Evolutionary conservation across 2,113 vertebrate genomes (phyloP).

Genomic region (Panthera uncia): DNA sequence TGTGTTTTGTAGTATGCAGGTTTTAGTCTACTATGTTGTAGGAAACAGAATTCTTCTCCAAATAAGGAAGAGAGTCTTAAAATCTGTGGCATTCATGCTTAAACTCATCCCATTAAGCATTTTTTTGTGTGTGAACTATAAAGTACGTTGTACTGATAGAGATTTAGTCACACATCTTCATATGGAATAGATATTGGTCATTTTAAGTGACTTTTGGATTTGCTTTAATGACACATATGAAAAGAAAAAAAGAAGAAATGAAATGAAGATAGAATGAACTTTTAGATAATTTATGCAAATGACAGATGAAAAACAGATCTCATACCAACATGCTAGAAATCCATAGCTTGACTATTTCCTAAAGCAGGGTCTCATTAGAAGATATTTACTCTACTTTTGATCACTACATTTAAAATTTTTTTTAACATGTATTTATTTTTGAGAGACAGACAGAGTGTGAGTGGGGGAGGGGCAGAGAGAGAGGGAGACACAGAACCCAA

Average conservation of each 20-base stretch:
- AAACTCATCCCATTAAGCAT: background rate
- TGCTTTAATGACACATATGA: background rate
- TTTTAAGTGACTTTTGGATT: background rate
- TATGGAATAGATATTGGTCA: background rate
- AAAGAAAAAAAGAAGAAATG: background rate
- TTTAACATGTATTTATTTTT: too few species aligned
- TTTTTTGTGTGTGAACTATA: background rate
- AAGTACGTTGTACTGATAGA: background rate
- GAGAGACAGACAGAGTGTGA: too few species aligned
- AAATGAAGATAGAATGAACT: constrained; percentile 65
- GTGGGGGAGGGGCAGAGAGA: too few species aligned
- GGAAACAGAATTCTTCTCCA: background rate
- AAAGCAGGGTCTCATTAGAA: constrained; percentile 61
- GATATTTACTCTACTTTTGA: constrained; percentile 77
- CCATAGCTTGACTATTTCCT: constrained; percentile 73
- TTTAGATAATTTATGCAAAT: constrained; percentile 78
- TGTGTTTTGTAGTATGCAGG: background rate
- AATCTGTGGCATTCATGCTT: background rate
- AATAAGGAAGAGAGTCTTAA: background rate
- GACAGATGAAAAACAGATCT: constrained; percentile 74
- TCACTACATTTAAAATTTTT: constrained; percentile 61
- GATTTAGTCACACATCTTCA: background rate
- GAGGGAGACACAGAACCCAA: too few species aligned
- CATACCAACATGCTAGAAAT: constrained; percentile 74
- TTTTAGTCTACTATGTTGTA: background rate